phyloP scores from a whole-genome alignment of 1,140 invertebrate genomes.

The Trachelipus rathkii region DNA sequence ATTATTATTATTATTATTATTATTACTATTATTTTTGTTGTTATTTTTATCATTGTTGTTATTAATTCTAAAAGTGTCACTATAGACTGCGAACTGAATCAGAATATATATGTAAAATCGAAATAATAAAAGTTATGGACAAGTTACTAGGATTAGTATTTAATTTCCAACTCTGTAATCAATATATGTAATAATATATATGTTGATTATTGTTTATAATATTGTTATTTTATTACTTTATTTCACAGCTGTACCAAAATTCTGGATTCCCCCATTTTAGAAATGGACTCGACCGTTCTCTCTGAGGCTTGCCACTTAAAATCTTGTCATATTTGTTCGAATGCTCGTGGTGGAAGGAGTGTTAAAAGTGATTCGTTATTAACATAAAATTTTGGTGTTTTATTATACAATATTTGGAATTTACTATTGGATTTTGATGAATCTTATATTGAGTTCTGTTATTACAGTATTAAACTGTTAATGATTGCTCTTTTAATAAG shows the following conservation, averaged over 20 bases:
- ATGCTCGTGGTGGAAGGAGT: neutral
- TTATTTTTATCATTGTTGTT: no score
- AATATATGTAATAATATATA: neutral
- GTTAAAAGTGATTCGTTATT: neutral
- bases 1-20: no score
- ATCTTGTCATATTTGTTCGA: neutral
- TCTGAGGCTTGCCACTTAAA: neutral
- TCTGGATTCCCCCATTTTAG: neutral
- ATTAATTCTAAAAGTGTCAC: no score
- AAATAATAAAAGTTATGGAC: no score
- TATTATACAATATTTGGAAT: no score
- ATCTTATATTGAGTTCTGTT: neutral
- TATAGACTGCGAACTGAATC: no score
- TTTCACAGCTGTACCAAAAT: neutral
- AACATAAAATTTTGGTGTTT: no score
- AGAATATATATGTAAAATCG: no score
- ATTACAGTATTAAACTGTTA: neutral
- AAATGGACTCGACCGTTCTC: neutral
- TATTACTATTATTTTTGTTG: no score
- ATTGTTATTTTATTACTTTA: neutral
- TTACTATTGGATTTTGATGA: neutral
- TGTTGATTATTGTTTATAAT: neutral
- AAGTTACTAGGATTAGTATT: neutral
- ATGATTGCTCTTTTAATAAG: neutral
- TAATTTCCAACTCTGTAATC: neutral